Evolutionary conservation across 2,113 vertebrate species (phyloP), one percentile per base, ranked within the genome.

Genomic region (Paedocypris sp.): DNA sequence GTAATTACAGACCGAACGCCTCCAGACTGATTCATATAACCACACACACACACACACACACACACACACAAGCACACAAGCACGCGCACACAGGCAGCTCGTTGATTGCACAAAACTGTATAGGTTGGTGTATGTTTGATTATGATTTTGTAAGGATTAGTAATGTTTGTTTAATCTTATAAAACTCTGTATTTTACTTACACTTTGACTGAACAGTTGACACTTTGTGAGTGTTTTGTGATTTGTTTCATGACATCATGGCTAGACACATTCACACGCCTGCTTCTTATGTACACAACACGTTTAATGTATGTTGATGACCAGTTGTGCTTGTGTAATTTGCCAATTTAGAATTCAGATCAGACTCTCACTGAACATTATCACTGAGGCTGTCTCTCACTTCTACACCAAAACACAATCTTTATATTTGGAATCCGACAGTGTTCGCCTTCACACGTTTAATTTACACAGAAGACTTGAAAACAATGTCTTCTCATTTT

Each of bases 1-100:
- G 10, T 49, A 69, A 68, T 66, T 64, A 66, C 62, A 48, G 38
- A 62, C 58, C 61, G 45, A 43, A 54, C 31, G 49, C 60, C 49
- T 64, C 36, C 49, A 60, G 28, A 43, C 50, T 67, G 58, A 62
- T 72, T 57, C 59, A 72, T 50, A 49, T 47, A 66, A 49, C 28
- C 23, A 10, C 48, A 39, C 50, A 52, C 56, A 50, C 50, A 49
- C 28, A 22, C 35, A 50, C 49, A 54, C 53, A 53, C 60, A 26
- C 53, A 26, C 47, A 42, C 60, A 33, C 50, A 45, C 56, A 32
- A 43, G 13, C 52, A 25, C 56, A 33, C 20, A 56, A 36, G 32
- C 28, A 32, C 33, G 26, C n/a, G 28, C 20, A 10, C 3, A 26
- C 23, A 38, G 20, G 38, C 39, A 38, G 16, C n/a, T 48, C 18